These are phyloP conservation scores for Cydia strobilella DNA, from an alignment of 1,140 invertebrate species.

Conservation along the genomic window DNA sequence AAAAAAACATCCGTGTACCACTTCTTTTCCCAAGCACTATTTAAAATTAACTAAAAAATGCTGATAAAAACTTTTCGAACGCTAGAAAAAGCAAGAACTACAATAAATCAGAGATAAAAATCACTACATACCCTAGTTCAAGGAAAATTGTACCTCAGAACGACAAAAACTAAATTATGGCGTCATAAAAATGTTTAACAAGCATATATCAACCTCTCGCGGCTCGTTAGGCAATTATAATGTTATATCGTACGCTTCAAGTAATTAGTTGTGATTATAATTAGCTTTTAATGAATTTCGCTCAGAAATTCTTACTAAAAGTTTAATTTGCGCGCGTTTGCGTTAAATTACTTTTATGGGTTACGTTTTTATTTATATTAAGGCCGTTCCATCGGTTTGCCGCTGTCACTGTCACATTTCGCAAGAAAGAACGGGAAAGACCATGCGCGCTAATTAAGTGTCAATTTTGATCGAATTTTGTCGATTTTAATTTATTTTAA, in stretches of 20 bases:
- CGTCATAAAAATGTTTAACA: conserved; percentile 21
- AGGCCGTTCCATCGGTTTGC: too few relatives aligned
- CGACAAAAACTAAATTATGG: conserved; percentile 17
- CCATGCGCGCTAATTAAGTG: too few relatives aligned
- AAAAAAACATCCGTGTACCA: too few relatives aligned
- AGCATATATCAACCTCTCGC: conserved; percentile 1
- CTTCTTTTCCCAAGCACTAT: too few relatives aligned
- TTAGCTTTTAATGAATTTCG: conserved; percentile 22
- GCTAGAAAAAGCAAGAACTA: conserved; percentile 3
- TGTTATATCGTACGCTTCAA: conserved; percentile 9
- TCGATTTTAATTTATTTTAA: too few relatives aligned
- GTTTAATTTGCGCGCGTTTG: not conserved
- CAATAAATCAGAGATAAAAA: not conserved
- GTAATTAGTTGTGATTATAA: conserved; percentile 32
- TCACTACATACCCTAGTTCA: not conserved
- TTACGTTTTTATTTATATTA: not conserved
- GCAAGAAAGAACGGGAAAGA: too few relatives aligned
- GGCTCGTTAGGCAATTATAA: conserved; percentile 6
- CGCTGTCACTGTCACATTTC: too few relatives aligned
- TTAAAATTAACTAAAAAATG: too few relatives aligned
- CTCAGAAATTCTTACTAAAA: not conserved
- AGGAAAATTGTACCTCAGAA: not conserved
- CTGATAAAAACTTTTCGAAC: not conserved
- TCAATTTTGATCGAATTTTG: too few relatives aligned
- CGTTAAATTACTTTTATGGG: not conserved